Evolutionary conservation across 1,140 invertebrate species (phyloP), one percentile per base, ranked within the genome.

Genomic region (Heterodera carotae): DNA sequence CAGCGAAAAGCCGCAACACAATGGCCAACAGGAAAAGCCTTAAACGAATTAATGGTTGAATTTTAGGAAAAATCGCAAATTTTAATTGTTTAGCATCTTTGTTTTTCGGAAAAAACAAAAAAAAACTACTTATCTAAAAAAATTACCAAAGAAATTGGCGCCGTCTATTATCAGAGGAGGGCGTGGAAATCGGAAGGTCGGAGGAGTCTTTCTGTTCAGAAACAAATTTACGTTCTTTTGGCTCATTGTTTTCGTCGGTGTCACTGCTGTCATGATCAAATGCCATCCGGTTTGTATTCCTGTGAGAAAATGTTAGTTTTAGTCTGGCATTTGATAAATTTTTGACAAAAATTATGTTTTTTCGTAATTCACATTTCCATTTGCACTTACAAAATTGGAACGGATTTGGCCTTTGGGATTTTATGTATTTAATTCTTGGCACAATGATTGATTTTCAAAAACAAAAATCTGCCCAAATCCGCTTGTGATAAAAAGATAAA

Each of bases 21-120:
- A 74, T 6, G 36, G 27, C 53, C 27, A 74, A 62, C 27, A 74
- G 22, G 2, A 74, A 43, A 56, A 74, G 43, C 72, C 72, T 74
- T 22, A 1, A 68, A 68, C 22, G 29, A 56, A 56, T 43, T 34
- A 36, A 69, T 69, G 34, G n/a, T 34, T 6, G 27, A 5, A n/a
- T n/a, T n/a, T n/a, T n/a, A n/a, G n/a, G n/a, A n/a, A n/a, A n/a
- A n/a, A n/a, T n/a, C n/a, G n/a, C n/a, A n/a, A n/a, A n/a, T n/a
- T n/a, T n/a, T n/a, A 43, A 43, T 43, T 43, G 39, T 43, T 43
- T 43, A 43, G 39, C 36, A 43, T 43, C 12, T 43, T 43, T n/a
- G n/a, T n/a, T n/a, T n/a, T n/a, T n/a, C n/a, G n/a, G n/a, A n/a
- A n/a, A 0, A 43, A 43, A 43, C 12, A 2, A 43, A 43, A 43